A percentile compares a stretch with the other conserved stretches of the same genome.
These are phyloP conservation scores for Eulemur rufifrons DNA, from an alignment of 2,113 vertebrate genomes.

Conservation along the genomic window DNA sequence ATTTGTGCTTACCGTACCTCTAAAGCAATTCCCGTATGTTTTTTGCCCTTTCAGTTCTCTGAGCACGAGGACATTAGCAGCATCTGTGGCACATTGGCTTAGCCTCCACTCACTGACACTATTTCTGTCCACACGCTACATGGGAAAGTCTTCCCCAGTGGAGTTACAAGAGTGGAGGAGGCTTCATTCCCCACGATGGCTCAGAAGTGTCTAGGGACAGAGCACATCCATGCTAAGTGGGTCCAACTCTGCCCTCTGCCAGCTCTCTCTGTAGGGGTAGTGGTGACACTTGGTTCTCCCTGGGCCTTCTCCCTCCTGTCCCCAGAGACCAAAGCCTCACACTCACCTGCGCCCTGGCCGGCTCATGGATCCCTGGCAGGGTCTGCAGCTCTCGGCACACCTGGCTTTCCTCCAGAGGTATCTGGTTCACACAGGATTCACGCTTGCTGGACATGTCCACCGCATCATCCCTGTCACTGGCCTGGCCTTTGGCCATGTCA, in stretches of 20 bases:
- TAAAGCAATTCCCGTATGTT: background rate
- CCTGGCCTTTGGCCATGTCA: rapidly evolving
- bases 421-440: rapidly evolving
- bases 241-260: too few species aligned
- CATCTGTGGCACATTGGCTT: too few species aligned
- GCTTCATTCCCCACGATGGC: too few species aligned
- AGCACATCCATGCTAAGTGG: rapidly evolving
- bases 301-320: too few species aligned
- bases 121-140: too few species aligned
- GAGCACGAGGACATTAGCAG: too few species aligned
- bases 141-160: too few species aligned
- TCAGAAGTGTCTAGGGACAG: background rate
- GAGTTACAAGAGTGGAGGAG: background rate
- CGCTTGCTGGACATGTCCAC: rapidly evolving
- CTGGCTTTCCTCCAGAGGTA: background rate
- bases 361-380: rapidly evolving
- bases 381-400: rapidly evolving
- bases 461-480: background rate
- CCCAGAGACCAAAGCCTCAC: background rate
- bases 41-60: background rate
- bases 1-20: rapidly evolving
- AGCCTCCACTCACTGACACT: too few species aligned
- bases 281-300: rapidly evolving
- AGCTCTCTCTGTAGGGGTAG: background rate
- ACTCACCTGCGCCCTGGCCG: background rate